Conservation (phyloP, 2,113 vertebrate genomes). For the Hipposideros armiger region DNA sequence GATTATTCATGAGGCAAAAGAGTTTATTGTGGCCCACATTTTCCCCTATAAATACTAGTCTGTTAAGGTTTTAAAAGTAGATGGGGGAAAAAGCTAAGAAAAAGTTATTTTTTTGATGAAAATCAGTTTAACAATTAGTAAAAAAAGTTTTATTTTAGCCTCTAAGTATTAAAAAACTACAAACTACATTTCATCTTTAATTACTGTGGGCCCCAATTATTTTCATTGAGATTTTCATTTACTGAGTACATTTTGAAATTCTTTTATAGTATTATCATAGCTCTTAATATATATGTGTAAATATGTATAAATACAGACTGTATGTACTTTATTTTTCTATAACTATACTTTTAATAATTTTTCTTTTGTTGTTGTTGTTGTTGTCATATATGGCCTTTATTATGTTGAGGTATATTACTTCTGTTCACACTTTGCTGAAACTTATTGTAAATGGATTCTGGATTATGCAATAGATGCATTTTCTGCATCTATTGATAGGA, state of each 20-base stretch:
- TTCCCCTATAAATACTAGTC: background rate
- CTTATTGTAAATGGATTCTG: too few relatives aligned
- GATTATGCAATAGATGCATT: too few relatives aligned
- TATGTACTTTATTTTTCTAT: background rate
- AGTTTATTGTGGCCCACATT: background rate
- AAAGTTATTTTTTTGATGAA: background rate
- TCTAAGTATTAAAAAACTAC: too few relatives aligned
- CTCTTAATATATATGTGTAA: background rate
- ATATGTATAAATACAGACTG: background rate
- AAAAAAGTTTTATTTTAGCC: background rate
- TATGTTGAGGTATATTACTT: too few relatives aligned
- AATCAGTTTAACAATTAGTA: background rate
- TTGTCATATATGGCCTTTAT: too few relatives aligned
- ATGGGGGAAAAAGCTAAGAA: background rate
- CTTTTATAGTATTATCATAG: background rate
- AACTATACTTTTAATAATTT: background rate
- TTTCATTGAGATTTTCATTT: background rate
- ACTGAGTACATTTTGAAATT: background rate
- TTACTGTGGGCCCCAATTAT: background rate
- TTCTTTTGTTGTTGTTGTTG: too few relatives aligned
- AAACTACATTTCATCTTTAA: background rate
- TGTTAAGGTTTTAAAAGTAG: conserved; percentile 3
- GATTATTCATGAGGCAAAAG: background rate
- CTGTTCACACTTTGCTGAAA: too few relatives aligned
- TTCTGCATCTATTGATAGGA: too few relatives aligned